Evolutionary conservation across 2,113 vertebrate genomes (phyloP).

Genomic region (Pungitius pungitius): DNA sequence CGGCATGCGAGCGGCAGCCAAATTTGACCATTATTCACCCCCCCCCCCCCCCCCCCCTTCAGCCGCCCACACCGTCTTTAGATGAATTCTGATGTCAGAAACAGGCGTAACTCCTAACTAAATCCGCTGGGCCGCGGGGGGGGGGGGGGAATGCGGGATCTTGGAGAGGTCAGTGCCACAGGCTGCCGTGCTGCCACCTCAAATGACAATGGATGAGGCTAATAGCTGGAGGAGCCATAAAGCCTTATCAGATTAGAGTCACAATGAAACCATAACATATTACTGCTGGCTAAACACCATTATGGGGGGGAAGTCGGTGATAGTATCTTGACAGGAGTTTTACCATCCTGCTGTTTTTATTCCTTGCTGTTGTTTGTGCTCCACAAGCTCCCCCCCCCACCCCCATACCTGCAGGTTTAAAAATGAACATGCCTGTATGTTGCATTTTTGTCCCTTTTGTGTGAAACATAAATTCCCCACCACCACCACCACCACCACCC

Average conservation of each 20-base stretch:
- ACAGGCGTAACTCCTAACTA: slow-evolving; percentile 59
- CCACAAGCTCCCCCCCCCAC: too few relatives aligned
- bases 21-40: slow-evolving; percentile 27
- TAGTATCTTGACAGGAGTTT: slow-evolving; percentile 61
- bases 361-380: slow-evolving; percentile 59
- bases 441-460: slow-evolving; percentile 50
- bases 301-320: slow-evolving; percentile 60
- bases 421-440: slow-evolving; percentile 52
- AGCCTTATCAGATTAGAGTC: slow-evolving; percentile 74
- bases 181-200: slow-evolving; percentile 70
- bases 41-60: not conserved
- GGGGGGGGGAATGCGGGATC: slow-evolving; percentile 42
- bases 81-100: slow-evolving; percentile 65
- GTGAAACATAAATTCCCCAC: slow-evolving; percentile 71
- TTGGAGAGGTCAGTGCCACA: slow-evolving; percentile 66
- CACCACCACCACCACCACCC: slow-evolving; percentile 38
- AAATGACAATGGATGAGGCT: slow-evolving; percentile 76
- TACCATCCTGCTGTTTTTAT: slow-evolving; percentile 62
- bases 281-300: slow-evolving; percentile 68
- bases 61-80: slow-evolving; percentile 15
- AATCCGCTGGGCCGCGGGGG: slow-evolving; percentile 40
- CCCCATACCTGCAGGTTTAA: too few relatives aligned
- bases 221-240: slow-evolving; percentile 74
- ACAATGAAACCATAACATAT: slow-evolving; percentile 76
- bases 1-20: slow-evolving; percentile 21